Base-by-base conservation (phyloP, 1,140 invertebrate genomes). In the Asbolus verrucosus region DNA sequence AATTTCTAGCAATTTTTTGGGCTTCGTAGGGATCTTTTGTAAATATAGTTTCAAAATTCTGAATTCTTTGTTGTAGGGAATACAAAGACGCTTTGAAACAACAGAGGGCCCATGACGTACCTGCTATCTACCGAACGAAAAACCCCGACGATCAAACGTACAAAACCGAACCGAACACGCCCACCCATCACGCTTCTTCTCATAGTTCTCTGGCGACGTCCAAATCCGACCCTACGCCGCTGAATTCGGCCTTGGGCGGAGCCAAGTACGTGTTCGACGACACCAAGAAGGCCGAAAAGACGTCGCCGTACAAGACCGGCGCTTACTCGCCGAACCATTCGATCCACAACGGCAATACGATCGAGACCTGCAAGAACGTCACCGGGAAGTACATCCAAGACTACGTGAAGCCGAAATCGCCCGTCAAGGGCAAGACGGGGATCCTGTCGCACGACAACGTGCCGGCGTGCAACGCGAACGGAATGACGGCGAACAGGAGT, bases 61-160 rank as follows among this genome's bases (percentile, higher is more conserved):
- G n/a, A n/a, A n/a, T n/a, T n/a, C 11, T 4, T 33, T 74, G 31
- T 84, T 86, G 9, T 80, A 89, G 92, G 83, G 92, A 94, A 84
- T 95, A 94, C 83, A 94, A 94, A 84, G 93, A 94, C 85, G 92
- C 93, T 36, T 81, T 94, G 80, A 89, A 90, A 81, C 91, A 92
- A 77, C 92, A 94, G 81, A 85, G 93, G 69, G 90, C 88, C 18
- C 89, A 91, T 81, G 92, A 94, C 76, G 85, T 85, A 38, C 83
- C 82, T 27, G 86, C 83, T 59, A 87, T 94, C 36, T 94, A 95
- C 78, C 84, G 87, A 71, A 86, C 87, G 73, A 86, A 88, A 61
- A 83, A 85, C 46, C 79, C 81, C 11, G 77, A 81, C 6, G 79
- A 81, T 50, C 77, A 80, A 36, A 24, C 67, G 38, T 79, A 81